Base-by-base conservation (phyloP, 2,888 invertebrate species). In the Steinernema scapterisci region DNA sequence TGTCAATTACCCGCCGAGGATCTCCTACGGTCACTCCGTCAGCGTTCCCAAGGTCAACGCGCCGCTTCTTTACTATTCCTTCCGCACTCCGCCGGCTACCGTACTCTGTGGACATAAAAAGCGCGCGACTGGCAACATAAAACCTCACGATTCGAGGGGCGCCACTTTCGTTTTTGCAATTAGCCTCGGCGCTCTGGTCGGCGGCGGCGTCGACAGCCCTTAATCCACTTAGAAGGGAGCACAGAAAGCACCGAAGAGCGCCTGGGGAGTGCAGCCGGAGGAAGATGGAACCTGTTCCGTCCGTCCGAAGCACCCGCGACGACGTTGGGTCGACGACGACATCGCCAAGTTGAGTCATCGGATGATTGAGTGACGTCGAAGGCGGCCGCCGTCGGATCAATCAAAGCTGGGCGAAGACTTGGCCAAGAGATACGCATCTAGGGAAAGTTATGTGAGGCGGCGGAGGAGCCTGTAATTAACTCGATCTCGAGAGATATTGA, bases 51-150 rank as follows among this genome's bases (percentile, higher is more conserved):
- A 63, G 63, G 63, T 63, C 63, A 52, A 9, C 52, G 25, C 27
- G 48, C 27, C 63, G 16, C 31, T 13, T 25, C 63, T 27, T 63
- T 27, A 27, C 63, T 63, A 27, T 27, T 63, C 31, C 63, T n/a
- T 25, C 63, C 63, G 31, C 63, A 31, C 63, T 63, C 9, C 31
- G 27, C 16, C 19, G 16, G 48, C 48, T 19, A 23, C 19, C 63
- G 25, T 54, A 21, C 21, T 27, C 31, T n/a, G n/a, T n/a, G 27
- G 48, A 31, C 63, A 63, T 63, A 63, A 63, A 63, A 38, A 63
- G 63, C 63, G 63, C 63, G 48, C 63, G 63, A 63, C 25, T 63
- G 63, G 63, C 63, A 63, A 63, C 63, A 63, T 63, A 63, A 63
- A 63, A 63, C 63, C 63, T 54, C 16, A 1, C 63, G 63, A 27